A percentile compares a stretch with the other conserved stretches of the same genome.
Evolutionary conservation across 2,797 vertebrate genomes (phyloP).

Genomic region (Sebastes diploproa): DNA sequence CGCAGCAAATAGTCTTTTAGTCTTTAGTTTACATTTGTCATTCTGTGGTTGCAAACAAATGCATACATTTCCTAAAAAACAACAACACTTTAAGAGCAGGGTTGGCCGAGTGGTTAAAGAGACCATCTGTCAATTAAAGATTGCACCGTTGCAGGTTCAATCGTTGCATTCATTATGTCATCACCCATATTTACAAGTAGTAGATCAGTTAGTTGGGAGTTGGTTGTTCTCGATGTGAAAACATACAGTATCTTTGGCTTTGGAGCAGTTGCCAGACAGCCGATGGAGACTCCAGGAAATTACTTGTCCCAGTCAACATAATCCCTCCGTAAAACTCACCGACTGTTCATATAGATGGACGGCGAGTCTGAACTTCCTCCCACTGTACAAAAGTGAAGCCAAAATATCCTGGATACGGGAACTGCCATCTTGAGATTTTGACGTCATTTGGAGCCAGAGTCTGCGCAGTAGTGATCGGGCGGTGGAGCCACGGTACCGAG

Average conservation of each 20-base stretch:
- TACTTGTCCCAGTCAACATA: not conserved
- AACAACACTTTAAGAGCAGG: not conserved
- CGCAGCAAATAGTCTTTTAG: not conserved
- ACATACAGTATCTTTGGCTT: not conserved
- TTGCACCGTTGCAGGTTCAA: not conserved
- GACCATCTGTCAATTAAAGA: not conserved
- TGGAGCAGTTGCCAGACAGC: not conserved
- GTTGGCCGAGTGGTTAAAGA: not conserved
- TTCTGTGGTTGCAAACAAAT: not conserved
- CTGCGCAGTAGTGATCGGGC: no score
- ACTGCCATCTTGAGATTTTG: no score
- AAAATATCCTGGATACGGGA: no score
- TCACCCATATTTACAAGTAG: not conserved
- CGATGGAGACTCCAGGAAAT: not conserved
- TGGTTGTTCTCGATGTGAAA: not conserved
- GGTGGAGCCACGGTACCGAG: no score
- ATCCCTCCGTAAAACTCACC: no score
- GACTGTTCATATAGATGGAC: no score
- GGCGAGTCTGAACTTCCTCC: no score
- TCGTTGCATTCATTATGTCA: not conserved
- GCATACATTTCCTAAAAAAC: not conserved
- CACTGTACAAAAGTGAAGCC: no score
- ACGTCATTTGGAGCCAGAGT: no score
- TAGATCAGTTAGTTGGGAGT: not conserved
- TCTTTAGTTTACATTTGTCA: not conserved